Conservation (phyloP, 2,888 invertebrate genomes). For the Apantesis nais region DNA sequence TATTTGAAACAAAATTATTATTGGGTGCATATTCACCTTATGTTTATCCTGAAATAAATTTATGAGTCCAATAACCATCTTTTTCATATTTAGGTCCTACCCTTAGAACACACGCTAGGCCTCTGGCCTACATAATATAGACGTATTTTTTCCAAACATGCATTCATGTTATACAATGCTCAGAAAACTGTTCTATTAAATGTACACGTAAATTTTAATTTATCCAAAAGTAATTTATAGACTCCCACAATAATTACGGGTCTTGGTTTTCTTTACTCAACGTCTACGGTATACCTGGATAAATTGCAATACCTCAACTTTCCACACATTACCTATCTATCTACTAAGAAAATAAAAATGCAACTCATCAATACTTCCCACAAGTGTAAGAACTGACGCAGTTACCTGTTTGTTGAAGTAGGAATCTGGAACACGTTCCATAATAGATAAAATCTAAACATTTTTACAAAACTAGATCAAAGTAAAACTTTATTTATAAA, state of each 20-base stretch:
- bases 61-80: not conserved
- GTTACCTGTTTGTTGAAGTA: constrained; percentile 14
- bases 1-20: not conserved
- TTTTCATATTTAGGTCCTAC: not conserved
- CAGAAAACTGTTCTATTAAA: not conserved
- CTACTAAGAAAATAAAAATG: constrained; percentile 2
- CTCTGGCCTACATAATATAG: not conserved
- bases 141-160: not conserved
- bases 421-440: constrained; percentile 17
- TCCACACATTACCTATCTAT: not conserved
- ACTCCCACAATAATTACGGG: not conserved
- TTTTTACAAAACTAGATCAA: constrained; percentile 12
- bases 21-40: not conserved
- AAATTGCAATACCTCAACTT: not conserved
- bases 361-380: constrained; percentile 16
- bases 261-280: constrained; percentile 18
- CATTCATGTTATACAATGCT: not conserved
- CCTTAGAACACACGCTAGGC: not conserved
- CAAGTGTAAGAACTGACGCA: not conserved
- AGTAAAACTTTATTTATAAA: constrained; percentile 9
- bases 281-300: constrained; percentile 1
- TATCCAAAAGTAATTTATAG: not conserved
- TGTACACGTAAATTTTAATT: not conserved
- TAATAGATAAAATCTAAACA: constrained; percentile 18
- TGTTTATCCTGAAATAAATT: not conserved